A percentile compares a stretch with the other conserved stretches of the same genome.
Conservation (phyloP, 2,888 invertebrate genomes). For the Drosophila anomalata region DNA sequence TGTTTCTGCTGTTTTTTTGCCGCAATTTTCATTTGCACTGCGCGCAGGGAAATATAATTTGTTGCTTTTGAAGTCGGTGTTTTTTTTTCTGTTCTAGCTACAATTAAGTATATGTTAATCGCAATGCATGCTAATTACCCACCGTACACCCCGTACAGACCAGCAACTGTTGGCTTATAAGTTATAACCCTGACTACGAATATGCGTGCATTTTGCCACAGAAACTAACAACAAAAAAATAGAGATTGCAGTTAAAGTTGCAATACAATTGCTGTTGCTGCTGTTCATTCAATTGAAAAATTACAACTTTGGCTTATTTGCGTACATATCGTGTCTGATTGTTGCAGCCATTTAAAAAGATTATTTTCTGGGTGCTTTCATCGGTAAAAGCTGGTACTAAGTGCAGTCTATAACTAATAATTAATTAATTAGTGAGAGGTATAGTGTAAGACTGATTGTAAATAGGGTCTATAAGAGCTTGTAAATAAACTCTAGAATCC, state of each 20-base stretch:
- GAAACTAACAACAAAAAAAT: slow-evolving; percentile 16
- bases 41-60: slow-evolving; percentile 52
- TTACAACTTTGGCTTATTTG: slow-evolving; percentile 77
- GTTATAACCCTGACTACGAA: slow-evolving; percentile 73
- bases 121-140: slow-evolving; percentile 79
- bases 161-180: slow-evolving; percentile 8
- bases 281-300: slow-evolving; percentile 80
- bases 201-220: slow-evolving; percentile 67
- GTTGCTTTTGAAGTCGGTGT: slow-evolving; percentile 47
- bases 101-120: slow-evolving; percentile 81
- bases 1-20: slow-evolving; percentile 42
- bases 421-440: neutral
- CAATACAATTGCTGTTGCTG: slow-evolving; percentile 20
- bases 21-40: slow-evolving; percentile 58
- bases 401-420: slow-evolving; percentile 22
- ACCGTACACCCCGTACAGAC: slow-evolving; percentile 8
- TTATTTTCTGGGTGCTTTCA: slow-evolving; percentile 18
- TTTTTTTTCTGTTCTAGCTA: slow-evolving; percentile 45
- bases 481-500: no score
- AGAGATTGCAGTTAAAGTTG: slow-evolving; percentile 17
- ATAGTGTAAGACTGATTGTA: no score
- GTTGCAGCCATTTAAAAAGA: slow-evolving; percentile 14
- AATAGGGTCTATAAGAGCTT: no score
- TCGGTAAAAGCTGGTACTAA: neutral
- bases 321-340: slow-evolving; percentile 67